These are phyloP conservation scores for Xylocopa sonorina DNA, from an alignment of 1,140 invertebrate genomes.

Conservation along the genomic window DNA sequence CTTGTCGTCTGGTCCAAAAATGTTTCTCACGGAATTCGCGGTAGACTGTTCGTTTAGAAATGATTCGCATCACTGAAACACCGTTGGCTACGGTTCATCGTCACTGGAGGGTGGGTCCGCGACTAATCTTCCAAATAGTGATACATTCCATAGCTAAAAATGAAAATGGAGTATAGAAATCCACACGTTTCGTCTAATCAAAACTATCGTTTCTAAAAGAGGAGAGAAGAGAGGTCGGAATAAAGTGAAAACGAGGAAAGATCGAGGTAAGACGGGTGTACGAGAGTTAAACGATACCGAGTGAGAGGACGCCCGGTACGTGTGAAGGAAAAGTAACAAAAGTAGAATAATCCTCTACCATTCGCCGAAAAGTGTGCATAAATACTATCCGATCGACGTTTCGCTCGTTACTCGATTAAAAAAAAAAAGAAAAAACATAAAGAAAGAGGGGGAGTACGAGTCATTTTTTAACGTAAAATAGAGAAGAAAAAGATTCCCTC, in stretches of 20 bases:
- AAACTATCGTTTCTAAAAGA: constrained; percentile 67
- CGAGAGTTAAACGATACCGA: neutral
- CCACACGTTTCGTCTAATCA: constrained; percentile 73
- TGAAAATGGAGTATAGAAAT: constrained; percentile 57
- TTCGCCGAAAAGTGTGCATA: constrained; percentile 65
- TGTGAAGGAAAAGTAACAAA: constrained; percentile 3
- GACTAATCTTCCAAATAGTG: constrained; percentile 80
- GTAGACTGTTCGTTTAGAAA: neutral
- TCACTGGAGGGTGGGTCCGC: constrained; percentile 50
- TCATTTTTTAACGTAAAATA: constrained; percentile 40
- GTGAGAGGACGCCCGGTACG: neutral
- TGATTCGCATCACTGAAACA: neutral
- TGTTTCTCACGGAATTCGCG: neutral
- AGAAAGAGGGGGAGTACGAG: constrained; percentile 37
- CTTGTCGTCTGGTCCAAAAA: neutral
- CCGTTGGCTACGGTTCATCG: constrained; percentile 50
- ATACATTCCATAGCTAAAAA: constrained; percentile 80
- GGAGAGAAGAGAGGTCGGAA: constrained; percentile 12
- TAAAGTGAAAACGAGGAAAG: neutral
- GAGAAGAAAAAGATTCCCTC: constrained; percentile 9
- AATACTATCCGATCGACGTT: constrained; percentile 57
- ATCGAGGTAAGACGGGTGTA: neutral
- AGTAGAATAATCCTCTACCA: constrained; percentile 51
- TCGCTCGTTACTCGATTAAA: constrained; percentile 39
- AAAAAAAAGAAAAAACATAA: constrained; percentile 14